A percentile compares a stretch with the other conserved stretches of the same genome.
phyloP scores from a whole-genome alignment of 2,797 vertebrate genomes.

The Anisognathus igniventris region DNA sequence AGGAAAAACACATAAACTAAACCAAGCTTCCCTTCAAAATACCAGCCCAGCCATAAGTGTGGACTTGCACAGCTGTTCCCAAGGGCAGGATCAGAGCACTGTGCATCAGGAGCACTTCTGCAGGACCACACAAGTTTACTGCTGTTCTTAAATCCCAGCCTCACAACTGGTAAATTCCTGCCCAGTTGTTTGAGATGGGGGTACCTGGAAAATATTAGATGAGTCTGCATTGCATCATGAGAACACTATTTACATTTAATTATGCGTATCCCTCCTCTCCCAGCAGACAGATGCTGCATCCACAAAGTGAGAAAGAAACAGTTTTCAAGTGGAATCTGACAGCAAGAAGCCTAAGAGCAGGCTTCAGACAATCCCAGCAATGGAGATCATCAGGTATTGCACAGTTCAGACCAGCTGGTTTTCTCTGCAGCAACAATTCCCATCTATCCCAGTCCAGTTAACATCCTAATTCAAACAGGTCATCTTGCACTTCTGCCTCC shows the following conservation, averaged over 20 bases:
- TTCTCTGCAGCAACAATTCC: background rate
- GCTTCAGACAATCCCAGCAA: background rate
- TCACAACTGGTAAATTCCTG: conserved; percentile 12
- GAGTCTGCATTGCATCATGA: conserved; percentile 37
- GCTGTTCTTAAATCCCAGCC: conserved; percentile 20
- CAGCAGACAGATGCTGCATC: background rate
- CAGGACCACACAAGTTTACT: conserved; percentile 75
- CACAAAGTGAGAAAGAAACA: conserved; percentile 21
- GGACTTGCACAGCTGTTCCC: conserved; percentile 63
- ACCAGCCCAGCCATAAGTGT: conserved; percentile 1
- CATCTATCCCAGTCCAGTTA: background rate
- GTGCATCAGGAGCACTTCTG: conserved; percentile 52
- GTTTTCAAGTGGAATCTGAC: background rate
- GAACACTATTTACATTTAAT: conserved; percentile 48
- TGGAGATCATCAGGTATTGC: background rate
- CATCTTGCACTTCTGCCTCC: background rate
- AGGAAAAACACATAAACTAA: background rate
- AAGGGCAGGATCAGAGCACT: background rate
- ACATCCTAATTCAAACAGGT: background rate
- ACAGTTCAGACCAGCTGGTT: background rate
- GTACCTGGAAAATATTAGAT: conserved; percentile 54
- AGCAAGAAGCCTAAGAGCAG: background rate
- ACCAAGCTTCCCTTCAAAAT: conserved; percentile 12
- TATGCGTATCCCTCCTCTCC: background rate
- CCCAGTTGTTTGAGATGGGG: conserved; percentile 16